These are phyloP conservation scores for Anguilla megastoma DNA, from an alignment of 2,797 vertebrate genomes.

Conservation along the genomic window DNA sequence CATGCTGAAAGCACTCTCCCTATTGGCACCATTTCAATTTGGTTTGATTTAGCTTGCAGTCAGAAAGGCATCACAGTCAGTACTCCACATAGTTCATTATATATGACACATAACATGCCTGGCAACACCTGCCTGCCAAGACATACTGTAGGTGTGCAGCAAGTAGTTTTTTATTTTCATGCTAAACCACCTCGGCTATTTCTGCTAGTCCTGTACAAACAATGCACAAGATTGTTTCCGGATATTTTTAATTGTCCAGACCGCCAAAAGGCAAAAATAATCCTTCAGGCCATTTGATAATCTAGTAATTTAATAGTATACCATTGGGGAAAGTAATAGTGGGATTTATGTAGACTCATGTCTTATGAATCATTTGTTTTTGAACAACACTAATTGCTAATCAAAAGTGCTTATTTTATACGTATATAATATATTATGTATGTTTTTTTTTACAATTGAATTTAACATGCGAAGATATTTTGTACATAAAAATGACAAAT, in stretches of 20 bases:
- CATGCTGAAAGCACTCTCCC: not conserved
- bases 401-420: not conserved
- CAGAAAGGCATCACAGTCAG: not conserved
- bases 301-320: not conserved
- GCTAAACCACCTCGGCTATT: not conserved
- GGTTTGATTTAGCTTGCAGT: not conserved
- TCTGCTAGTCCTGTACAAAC: not conserved
- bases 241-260: not conserved
- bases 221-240: not conserved
- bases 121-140: not conserved
- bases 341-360: not conserved
- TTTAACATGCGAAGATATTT: not conserved
- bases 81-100: not conserved
- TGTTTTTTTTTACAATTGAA: not conserved
- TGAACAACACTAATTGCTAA: not conserved
- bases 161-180: not conserved
- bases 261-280: not conserved
- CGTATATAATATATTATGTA: not conserved
- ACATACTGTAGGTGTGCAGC: not conserved
- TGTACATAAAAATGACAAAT: not conserved
- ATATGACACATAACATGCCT: not conserved
- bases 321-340: not conserved
- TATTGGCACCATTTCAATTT: not conserved
- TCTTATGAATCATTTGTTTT: not conserved
- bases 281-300: not conserved